Evolutionary conservation across 2,888 invertebrate species (phyloP), one percentile per base, ranked within the genome.

Genomic region (Endotricha flammealis): DNA sequence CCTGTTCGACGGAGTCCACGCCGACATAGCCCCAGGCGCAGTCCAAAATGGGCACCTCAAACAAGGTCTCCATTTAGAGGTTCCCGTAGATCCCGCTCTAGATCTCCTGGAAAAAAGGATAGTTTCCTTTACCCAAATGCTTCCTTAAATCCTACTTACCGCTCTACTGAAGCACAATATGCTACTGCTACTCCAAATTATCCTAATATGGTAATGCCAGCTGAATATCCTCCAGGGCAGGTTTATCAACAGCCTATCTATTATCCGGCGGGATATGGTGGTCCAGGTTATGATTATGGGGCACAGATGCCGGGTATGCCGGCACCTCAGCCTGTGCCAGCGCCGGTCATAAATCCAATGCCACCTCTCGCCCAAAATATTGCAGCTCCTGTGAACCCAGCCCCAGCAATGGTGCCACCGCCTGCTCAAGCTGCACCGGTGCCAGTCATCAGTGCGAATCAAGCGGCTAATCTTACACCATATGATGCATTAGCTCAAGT

Each of bases 401-500:
- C 52, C 10, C 44, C 53, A 10, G 27, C 52, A 4, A 61, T 64
- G 53, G 59, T 59, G 9, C 68, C 70, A 3, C 45, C 69, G 1
- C 67, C 76, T 4, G 38, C 48, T 9, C 29, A 28, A 14, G 22
- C 27, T 4, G 11, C 28, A 13, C 38, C 34, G 12, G 10, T 27
- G 10, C 12, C 36, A 29, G 8, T 46, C 11, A 37, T 36, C 10
- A 48, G 50, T 29, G 24, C 36, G 25, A 38, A 28, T 17, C 56
- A 55, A 11, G 36, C 47, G n/a, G n/a, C n/a, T n/a, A n/a, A n/a
- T n/a, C n/a, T 24, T 40, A 57, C 64, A 38, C 73, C 78, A 4
- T 68, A 63, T 57, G 81, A 86, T 66, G 80, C 83, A 25, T 57
- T 86, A 39, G 82, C 82, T 46, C 76, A 83, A 77, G 85, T 86